Evolutionary conservation across 92 coral and sea anemone species (phyloP).

Genomic region (Epizoanthus fatuus): DNA sequence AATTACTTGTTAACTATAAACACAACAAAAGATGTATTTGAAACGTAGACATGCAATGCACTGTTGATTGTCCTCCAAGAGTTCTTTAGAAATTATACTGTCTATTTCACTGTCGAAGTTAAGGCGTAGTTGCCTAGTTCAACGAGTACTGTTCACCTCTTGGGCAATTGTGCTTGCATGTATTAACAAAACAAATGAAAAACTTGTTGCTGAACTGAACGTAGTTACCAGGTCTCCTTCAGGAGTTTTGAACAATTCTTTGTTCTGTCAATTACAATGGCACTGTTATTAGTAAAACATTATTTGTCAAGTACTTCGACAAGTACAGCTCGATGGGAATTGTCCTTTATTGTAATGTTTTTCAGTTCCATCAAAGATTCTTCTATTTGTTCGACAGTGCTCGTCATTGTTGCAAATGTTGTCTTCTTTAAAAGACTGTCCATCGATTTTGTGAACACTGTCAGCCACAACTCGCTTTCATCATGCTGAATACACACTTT

Average conservation of each 20-base stretch:
- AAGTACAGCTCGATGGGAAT: too few species aligned
- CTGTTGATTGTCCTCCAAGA: too few species aligned
- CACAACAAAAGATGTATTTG: too few species aligned
- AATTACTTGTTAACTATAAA: too few species aligned
- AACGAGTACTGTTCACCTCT: constrained; percentile 14
- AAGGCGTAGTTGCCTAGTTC: neutral
- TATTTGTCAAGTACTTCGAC: too few species aligned
- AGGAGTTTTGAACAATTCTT: neutral
- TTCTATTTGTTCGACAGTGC: constrained; percentile 2
- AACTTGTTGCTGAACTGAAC: too few species aligned
- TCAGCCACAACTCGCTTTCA: constrained; percentile 33
- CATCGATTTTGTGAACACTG: constrained; percentile 14
- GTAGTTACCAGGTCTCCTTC: neutral
- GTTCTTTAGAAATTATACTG: neutral
- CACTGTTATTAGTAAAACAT: too few species aligned
- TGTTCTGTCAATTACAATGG: neutral
- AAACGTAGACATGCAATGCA: too few species aligned
- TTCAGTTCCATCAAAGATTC: neutral
- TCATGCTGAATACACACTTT: constrained; percentile 24
- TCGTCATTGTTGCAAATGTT: neutral
- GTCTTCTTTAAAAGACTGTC: neutral
- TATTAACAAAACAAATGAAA: neutral
- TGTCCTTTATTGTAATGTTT: neutral
- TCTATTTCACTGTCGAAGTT: too few species aligned
- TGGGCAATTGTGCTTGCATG: constrained; percentile 2